phyloP scores from a whole-genome alignment of 2,113 vertebrate species.

The Fukomys damarensis region DNA sequence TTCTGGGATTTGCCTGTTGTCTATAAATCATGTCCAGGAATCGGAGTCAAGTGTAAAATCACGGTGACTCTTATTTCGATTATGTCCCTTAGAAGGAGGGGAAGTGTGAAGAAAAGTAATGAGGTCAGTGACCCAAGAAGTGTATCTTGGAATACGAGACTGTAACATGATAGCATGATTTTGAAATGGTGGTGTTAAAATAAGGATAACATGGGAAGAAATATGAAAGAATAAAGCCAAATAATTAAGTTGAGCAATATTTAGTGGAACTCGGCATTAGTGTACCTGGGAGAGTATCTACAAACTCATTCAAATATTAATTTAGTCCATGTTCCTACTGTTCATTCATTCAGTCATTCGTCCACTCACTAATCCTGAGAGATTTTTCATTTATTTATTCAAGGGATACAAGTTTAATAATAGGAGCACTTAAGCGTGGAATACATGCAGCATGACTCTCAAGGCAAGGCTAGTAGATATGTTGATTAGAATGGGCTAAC shows the following conservation, averaged over 20 bases:
- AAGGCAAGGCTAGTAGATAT: neutral
- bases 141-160: neutral
- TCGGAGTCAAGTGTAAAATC: neutral
- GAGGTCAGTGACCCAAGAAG: neutral
- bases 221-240: neutral
- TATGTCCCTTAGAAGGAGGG: neutral
- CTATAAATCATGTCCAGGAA: neutral
- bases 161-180: no score
- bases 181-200: neutral
- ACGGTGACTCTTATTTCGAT: neutral
- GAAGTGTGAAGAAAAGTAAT: neutral
- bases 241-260: neutral
- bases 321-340: neutral
- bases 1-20: neutral
- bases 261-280: neutral
- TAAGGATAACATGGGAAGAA: neutral
- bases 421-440: neutral
- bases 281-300: neutral
- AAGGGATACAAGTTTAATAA: no score
- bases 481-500: neutral
- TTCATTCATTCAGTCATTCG: neutral
- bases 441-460: neutral
- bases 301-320: neutral
- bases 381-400: constrained; percentile 16
- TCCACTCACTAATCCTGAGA: neutral